These are phyloP conservation scores for Antheraea yamamai DNA, from an alignment of 2,888 invertebrate genomes.

Conservation along the genomic window DNA sequence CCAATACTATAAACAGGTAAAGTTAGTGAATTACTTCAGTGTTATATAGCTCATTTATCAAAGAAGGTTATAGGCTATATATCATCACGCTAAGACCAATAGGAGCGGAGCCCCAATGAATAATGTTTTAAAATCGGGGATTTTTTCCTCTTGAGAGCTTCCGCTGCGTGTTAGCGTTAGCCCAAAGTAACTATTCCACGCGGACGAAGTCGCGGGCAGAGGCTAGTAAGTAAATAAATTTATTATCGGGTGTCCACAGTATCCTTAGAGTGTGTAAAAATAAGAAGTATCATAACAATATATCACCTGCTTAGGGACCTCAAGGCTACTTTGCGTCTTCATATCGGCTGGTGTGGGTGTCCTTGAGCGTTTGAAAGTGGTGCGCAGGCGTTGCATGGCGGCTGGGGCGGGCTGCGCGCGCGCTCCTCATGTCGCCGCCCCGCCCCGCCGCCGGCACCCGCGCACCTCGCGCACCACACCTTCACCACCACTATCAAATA, in stretches of 20 bases:
- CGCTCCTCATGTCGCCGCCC: slow-evolving; percentile 72
- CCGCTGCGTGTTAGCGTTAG: no score
- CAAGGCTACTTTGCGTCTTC: slow-evolving; percentile 95
- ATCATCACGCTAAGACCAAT: no score
- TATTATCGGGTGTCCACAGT: background rate
- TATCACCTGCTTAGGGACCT: slow-evolving; percentile 91
- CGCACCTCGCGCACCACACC: slow-evolving; percentile 47
- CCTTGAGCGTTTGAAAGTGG: slow-evolving; percentile 93
- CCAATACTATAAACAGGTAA: no score
- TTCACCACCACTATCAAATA: slow-evolving; percentile 44
- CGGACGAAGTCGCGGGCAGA: no score
- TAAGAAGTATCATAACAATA: background rate
- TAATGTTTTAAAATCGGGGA: no score
- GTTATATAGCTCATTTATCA: no score
- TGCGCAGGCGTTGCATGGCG: slow-evolving; percentile 90
- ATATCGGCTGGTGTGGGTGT: slow-evolving; percentile 95
- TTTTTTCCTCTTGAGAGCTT: no score
- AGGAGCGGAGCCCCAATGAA: no score
- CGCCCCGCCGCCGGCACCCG: slow-evolving; percentile 69
- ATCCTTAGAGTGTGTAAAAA: background rate
- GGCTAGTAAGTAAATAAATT: no score
- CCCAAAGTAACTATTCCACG: no score
- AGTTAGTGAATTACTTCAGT: no score
- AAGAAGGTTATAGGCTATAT: no score
- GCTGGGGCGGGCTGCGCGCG: slow-evolving; percentile 74